Percentiles rank a stretch among this genome's conserved stretches.
phyloP scores from a whole-genome alignment of 2,113 vertebrate species.

The Bos indicus region DNA sequence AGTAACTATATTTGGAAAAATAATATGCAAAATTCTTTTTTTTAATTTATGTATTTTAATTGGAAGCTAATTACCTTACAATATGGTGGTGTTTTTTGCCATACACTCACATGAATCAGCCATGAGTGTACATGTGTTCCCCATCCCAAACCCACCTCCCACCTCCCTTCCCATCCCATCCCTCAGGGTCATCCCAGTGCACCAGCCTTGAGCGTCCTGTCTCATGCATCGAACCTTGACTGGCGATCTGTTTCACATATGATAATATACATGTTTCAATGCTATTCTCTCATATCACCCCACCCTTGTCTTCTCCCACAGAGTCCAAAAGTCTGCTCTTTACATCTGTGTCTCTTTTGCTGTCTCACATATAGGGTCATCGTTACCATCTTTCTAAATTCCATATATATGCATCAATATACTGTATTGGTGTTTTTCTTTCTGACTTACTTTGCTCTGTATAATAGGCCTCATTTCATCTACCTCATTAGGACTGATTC shows the following conservation, averaged over 20 bases:
- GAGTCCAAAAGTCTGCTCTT: background rate
- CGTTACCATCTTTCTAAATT: background rate
- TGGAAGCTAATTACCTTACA: background rate
- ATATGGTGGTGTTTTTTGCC: background rate
- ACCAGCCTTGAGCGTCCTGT: background rate
- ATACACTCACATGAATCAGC: background rate
- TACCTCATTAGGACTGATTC: background rate
- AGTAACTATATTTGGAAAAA: background rate
- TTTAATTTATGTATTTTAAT: background rate
- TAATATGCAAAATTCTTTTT: background rate
- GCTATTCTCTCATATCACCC: background rate
- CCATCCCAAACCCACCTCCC: accelerated
- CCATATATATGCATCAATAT: background rate
- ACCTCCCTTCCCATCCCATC: background rate
- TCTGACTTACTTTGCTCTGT: background rate
- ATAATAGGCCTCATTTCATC: background rate
- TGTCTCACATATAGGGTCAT: background rate
- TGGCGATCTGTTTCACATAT: background rate
- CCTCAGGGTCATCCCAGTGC: background rate
- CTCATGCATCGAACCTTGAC: background rate
- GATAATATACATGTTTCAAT: background rate
- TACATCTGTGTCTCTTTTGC: background rate
- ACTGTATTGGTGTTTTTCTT: background rate
- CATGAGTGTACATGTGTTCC: background rate
- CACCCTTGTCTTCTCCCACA: background rate